These are phyloP conservation scores for Amphipoea lucens DNA, from an alignment of 2,888 invertebrate genomes.

Conservation along the genomic window DNA sequence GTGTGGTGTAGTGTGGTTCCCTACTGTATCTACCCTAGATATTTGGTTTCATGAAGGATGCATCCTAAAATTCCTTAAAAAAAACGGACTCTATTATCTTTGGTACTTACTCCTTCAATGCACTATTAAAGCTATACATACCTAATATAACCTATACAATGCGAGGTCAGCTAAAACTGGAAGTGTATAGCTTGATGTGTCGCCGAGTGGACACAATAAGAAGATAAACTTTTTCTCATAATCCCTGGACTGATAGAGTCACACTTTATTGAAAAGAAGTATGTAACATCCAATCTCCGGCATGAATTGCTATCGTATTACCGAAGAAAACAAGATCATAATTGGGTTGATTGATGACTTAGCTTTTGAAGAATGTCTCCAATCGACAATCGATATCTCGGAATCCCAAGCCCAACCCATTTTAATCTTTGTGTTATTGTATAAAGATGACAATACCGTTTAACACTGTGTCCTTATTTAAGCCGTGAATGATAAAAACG, in stretches of 20 bases:
- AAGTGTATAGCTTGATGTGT: not conserved
- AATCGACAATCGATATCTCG: constrained; percentile 20
- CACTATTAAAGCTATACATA: no score
- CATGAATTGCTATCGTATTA: constrained; percentile 39
- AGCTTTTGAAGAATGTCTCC: constrained; percentile 45
- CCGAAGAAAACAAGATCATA: constrained; percentile 38
- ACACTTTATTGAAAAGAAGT: not conserved
- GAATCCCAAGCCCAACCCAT: not conserved
- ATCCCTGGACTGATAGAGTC: not conserved
- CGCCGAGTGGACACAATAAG: not conserved
- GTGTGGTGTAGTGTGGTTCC: no score
- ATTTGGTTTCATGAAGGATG: not conserved
- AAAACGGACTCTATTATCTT: not conserved
- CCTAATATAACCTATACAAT: not conserved
- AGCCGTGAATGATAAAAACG: constrained; percentile 8
- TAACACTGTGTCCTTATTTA: not conserved
- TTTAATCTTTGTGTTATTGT: constrained; percentile 32
- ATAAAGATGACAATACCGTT: not conserved
- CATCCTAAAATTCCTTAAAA: not conserved
- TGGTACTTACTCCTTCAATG: not conserved
- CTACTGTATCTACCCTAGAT: not conserved
- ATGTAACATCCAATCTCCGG: not conserved
- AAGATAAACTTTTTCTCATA: not conserved
- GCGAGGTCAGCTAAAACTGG: not conserved
- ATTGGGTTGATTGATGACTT: constrained; percentile 54